These are phyloP conservation scores for Laothoe populi DNA, from an alignment of 2,888 invertebrate genomes.

Conservation along the genomic window DNA sequence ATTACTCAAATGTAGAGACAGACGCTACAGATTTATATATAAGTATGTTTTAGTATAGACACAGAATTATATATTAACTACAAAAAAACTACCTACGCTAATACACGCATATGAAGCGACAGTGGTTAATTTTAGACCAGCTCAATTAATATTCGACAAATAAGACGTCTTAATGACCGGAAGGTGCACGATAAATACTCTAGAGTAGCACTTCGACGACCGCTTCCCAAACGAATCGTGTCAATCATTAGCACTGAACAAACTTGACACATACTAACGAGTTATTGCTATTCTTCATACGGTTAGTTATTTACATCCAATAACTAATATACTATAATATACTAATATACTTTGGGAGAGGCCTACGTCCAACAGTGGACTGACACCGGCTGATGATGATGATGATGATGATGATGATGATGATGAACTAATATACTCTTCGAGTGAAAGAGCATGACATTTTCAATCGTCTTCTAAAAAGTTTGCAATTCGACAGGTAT, in stretches of 20 bases:
- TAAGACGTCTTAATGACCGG: slow-evolving; percentile 42
- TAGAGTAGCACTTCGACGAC: background rate
- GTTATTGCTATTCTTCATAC: slow-evolving; percentile 1
- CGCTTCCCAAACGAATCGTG: slow-evolving; percentile 20
- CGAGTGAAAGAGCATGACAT: too few species aligned
- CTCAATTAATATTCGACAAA: slow-evolving; percentile 18
- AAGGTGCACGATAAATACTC: slow-evolving; percentile 34
- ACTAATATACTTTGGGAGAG: background rate
- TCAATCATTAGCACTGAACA: slow-evolving; percentile 15
- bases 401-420: too few species aligned
- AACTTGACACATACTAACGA: slow-evolving; percentile 10
- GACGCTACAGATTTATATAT: too few species aligned
- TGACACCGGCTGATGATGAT: too few species aligned
- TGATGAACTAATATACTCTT: too few species aligned
- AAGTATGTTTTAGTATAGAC: too few species aligned
- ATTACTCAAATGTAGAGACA: too few species aligned
- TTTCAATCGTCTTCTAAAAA: too few species aligned
- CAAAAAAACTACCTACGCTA: background rate
- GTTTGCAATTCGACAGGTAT: too few species aligned
- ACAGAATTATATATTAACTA: too few species aligned
- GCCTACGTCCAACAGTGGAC: too few species aligned
- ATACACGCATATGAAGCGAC: background rate
- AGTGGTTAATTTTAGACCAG: slow-evolving; percentile 8
- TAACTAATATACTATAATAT: background rate
- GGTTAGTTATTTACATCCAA: background rate